A percentile compares a stretch with the other conserved stretches of the same genome.
Evolutionary conservation across 2,797 vertebrate genomes (phyloP).

Genomic region (Silurus lanzhouensis): DNA sequence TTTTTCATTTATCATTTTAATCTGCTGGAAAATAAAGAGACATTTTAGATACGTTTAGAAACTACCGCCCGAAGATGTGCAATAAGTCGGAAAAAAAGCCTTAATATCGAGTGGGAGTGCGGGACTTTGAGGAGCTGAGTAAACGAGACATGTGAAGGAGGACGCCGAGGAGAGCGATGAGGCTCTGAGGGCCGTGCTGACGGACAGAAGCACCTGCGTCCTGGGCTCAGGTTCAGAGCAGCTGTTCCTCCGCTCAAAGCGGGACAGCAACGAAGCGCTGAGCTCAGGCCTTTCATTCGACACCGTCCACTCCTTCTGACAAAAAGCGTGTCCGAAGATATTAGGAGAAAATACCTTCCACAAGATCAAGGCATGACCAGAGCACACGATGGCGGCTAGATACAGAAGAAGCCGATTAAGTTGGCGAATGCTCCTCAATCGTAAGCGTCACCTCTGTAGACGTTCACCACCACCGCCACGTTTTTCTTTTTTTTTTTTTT

Average conservation of each 20-base stretch:
- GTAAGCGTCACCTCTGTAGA: not conserved
- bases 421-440: not conserved
- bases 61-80: not conserved
- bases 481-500: not conserved
- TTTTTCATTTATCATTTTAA: not conserved
- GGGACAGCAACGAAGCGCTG: constrained; percentile 74
- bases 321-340: constrained; percentile 52
- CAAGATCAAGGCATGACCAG: not conserved
- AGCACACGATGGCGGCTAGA: too few relatives aligned
- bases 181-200: constrained; percentile 59
- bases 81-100: not conserved
- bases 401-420: not conserved
- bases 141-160: constrained; percentile 7
- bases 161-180: constrained; percentile 24
- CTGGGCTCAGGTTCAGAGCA: constrained; percentile 77
- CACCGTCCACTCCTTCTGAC: constrained; percentile 65
- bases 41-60: not conserved
- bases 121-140: constrained; percentile 4
- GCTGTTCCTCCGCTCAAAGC: constrained; percentile 75
- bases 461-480: not conserved
- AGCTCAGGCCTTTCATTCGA: constrained; percentile 73
- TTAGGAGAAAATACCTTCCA: not conserved
- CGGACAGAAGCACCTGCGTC: constrained; percentile 76
- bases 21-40: not conserved
- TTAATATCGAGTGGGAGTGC: not conserved